A percentile compares a stretch with the other conserved stretches of the same genome.
These are phyloP conservation scores for Odiellus spinosus DNA, from an alignment of 2,888 invertebrate genomes.

Conservation along the genomic window DNA sequence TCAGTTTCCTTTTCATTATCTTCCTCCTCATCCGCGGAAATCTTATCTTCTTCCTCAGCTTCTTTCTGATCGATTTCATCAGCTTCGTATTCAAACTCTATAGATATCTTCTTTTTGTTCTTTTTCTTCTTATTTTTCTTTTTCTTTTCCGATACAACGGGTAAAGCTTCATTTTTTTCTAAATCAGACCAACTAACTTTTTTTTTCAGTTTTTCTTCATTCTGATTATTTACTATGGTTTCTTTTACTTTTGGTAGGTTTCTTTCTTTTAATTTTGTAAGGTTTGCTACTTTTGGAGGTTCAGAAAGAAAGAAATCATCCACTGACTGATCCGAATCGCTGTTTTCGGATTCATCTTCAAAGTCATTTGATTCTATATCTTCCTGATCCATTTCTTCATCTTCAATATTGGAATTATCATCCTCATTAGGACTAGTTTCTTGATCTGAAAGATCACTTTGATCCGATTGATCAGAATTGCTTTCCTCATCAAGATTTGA, in stretches of 20 bases:
- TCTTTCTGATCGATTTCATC: conserved; percentile 5
- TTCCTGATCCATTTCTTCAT: conserved; percentile 3
- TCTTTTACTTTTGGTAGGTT: too few species aligned
- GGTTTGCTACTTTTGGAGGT: too few species aligned
- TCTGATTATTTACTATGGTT: too few species aligned
- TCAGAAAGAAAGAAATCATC: conserved; percentile 3
- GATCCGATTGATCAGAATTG: background rate
- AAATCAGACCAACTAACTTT: too few species aligned
- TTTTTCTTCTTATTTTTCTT: too few species aligned
- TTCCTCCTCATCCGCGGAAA: background rate
- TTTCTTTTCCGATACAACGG: too few species aligned
- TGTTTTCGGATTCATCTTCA: conserved; percentile 6
- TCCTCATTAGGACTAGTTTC: background rate
- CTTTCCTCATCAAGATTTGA: background rate
- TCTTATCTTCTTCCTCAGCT: conserved; percentile 4
- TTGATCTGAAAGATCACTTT: background rate
- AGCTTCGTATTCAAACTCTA: conserved; percentile 5
- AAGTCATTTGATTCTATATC: conserved; percentile 2
- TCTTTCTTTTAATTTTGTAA: too few species aligned
- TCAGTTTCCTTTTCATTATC: conserved; percentile 3
- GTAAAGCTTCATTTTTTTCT: too few species aligned
- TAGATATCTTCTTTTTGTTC: background rate
- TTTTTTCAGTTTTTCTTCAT: too few species aligned
- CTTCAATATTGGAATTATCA: conserved; percentile 1
- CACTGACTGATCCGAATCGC: conserved; percentile 2